Evolutionary conservation across 2,113 vertebrate genomes (phyloP).

Genomic region (Cyanoliseus patagonus): DNA sequence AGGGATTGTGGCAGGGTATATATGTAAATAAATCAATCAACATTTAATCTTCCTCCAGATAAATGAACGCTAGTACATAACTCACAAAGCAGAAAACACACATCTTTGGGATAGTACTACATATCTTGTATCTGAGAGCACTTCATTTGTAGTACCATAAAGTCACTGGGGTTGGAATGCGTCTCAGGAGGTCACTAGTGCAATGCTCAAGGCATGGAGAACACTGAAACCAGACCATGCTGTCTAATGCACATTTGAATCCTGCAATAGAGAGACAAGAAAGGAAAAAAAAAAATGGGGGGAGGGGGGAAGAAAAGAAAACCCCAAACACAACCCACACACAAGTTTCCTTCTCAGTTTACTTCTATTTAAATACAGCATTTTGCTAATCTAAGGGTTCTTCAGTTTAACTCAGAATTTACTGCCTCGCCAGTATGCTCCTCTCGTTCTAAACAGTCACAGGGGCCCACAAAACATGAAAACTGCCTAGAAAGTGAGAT

Average conservation of each 20-base stretch:
- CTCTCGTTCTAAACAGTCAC: neutral
- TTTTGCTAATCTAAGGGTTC: neutral
- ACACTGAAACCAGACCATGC: neutral
- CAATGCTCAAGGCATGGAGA: neutral
- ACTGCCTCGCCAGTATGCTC: neutral
- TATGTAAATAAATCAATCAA: neutral
- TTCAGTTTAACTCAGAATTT: neutral
- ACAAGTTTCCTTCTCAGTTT: neutral
- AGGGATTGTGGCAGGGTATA: fast-evolving
- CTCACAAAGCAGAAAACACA: neutral
- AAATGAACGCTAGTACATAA: neutral
- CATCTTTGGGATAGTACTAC: neutral
- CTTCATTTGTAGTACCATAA: neutral
- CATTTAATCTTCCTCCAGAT: neutral
- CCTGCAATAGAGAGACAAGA: fast-evolving
- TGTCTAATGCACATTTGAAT: neutral
- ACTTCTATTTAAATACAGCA: neutral
- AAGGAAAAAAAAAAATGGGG: neutral
- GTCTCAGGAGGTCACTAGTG: neutral
- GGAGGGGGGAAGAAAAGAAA: neutral
- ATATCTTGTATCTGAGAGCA: neutral
- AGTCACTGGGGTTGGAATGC: neutral
- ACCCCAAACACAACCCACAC: neutral
- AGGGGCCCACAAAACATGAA: fast-evolving
- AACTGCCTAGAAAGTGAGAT: neutral